These are phyloP conservation scores for Esox masquinongy DNA, from an alignment of 2,797 vertebrate genomes.

Conservation along the genomic window DNA sequence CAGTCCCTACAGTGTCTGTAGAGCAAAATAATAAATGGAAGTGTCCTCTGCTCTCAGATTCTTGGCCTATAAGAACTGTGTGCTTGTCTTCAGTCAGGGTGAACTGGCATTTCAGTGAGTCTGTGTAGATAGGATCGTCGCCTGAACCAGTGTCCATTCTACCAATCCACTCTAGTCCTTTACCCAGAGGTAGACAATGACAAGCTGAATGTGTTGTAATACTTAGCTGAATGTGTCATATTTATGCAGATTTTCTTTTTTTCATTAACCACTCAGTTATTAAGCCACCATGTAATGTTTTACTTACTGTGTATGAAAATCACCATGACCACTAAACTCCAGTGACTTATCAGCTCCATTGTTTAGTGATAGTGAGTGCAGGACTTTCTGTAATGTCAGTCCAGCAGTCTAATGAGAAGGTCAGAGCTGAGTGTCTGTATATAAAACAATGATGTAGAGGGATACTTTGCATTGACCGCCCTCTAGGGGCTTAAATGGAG, in stretches of 20 bases:
- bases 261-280: not conserved
- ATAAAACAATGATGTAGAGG: not conserved
- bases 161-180: too few species aligned
- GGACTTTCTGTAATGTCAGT: constrained; percentile 3
- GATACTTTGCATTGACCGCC: not conserved
- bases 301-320: not conserved
- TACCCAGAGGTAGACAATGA: too few species aligned
- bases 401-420: not conserved
- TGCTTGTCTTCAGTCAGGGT: too few species aligned
- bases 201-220: not conserved
- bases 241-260: not conserved
- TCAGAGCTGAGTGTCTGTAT: not conserved
- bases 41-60: too few species aligned
- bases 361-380: not conserved
- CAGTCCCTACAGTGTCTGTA: too few species aligned
- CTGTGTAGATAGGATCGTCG: too few species aligned
- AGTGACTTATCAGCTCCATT: not conserved
- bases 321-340: not conserved
- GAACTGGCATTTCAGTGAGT: too few species aligned
- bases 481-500: not conserved
- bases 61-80: too few species aligned
- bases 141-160: too few species aligned
- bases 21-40: too few species aligned
- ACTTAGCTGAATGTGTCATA: constrained; percentile 21
- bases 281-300: not conserved